Conservation (phyloP, 2,797 vertebrate genomes). For the Staurois parvus region DNA sequence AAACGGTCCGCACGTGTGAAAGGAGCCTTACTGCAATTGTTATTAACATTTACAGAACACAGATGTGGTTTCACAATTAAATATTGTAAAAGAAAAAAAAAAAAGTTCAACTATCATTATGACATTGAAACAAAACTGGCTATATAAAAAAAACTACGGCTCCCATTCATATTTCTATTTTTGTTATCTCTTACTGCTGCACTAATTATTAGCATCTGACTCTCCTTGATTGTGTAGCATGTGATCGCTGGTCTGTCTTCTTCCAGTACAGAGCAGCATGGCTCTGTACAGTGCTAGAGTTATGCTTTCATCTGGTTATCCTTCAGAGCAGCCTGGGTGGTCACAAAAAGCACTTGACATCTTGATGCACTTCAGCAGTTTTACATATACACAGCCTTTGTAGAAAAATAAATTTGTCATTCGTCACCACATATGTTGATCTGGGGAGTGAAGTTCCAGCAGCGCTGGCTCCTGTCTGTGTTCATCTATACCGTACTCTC, state of each 20-base stretch:
- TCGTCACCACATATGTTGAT: conserved; percentile 99
- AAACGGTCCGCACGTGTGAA: too few species aligned
- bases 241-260: conserved; percentile 33
- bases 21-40: too few species aligned
- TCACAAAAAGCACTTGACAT: conserved; percentile 99
- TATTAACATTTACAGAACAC: too few species aligned
- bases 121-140: neutral
- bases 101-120: neutral
- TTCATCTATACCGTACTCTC: conserved; percentile 65
- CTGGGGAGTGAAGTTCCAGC: conserved; percentile 80
- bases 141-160: conserved; percentile 44
- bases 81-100: neutral
- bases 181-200: conserved; percentile 65
- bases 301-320: conserved; percentile 99
- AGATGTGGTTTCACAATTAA: neutral
- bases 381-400: conserved; percentile 99
- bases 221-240: conserved; percentile 35
- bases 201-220: conserved; percentile 68
- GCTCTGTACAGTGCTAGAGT: conserved; percentile 79
- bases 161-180: conserved; percentile 59
- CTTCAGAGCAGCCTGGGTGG: conserved; percentile 99
- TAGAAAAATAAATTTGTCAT: conserved; percentile 99
- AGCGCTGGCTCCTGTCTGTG: conserved; percentile 74
- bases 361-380: conserved; percentile 99
- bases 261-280: conserved; percentile 65